Evolutionary conservation across 2,113 vertebrate genomes (phyloP), one percentile per base, ranked within the genome.

Genomic region (Brachirus orientalis): DNA sequence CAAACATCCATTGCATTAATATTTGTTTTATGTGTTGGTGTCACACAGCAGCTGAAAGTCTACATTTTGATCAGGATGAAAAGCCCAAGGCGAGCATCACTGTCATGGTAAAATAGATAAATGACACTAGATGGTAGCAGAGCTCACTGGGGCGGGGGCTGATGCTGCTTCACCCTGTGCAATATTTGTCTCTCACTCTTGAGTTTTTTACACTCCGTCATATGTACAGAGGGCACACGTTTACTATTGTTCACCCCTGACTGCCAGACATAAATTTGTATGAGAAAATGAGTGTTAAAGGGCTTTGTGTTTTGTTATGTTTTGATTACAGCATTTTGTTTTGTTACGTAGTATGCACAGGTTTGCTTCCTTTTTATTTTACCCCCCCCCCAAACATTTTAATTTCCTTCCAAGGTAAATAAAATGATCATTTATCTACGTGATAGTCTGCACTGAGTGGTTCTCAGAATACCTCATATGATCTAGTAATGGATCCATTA

Each of bases 91-190:
- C 35, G 63, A 76, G 54, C 19, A 7, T 76, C 74, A 51, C 10
- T 54, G 47, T 75, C 7, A 33, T 58, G 51, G 59, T 77, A 76
- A 60, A 85, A 37, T 66, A 76, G 79, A 78, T 80, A 66, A 81
- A 84, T 86, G 76, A 88, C 88, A 90, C 84, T 87, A 91, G 90
- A 71, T 86, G 90, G 86, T 86, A 87, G 86, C 82, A 91, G 84
- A 84, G 79, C 57, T 86, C 82, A 76, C 79, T 1, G 8, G 54
- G 74, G 83, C 66, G 51, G 58, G 43, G 63, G 57, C 48, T 46
- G 36, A 52, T 38, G 9, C 53, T 17, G 46, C 47, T 38, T 35
- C 45, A 36, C 63, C 61, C 78, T 79, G 72, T 75, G 75, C 77
- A 76, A 73, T 63, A 69, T 72, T 51, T 70, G 62, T 52, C 45